Conservation (phyloP, 2,888 invertebrate genomes). For the Lapara coniferarum region DNA sequence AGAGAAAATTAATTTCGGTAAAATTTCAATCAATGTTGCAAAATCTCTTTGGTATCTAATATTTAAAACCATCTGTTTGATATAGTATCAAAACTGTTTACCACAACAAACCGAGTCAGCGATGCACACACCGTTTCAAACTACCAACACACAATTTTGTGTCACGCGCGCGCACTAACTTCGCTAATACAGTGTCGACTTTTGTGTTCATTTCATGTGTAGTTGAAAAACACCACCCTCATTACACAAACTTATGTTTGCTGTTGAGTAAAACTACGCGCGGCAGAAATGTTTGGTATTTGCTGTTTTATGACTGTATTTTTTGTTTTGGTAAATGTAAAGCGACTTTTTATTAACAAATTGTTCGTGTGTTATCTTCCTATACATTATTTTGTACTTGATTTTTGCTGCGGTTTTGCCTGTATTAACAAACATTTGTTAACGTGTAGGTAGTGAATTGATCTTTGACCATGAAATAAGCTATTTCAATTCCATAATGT, state of each 20-base stretch:
- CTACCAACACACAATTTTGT: slow-evolving; percentile 1
- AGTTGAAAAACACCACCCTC: slow-evolving; percentile 26
- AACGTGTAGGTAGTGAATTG: background rate
- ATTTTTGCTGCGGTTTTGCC: background rate
- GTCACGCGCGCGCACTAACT: background rate
- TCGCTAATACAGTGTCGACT: slow-evolving; percentile 22
- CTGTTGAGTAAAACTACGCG: slow-evolving; percentile 1
- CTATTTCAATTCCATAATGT: too few species aligned
- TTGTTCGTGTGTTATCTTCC: slow-evolving; percentile 15
- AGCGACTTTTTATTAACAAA: slow-evolving; percentile 19
- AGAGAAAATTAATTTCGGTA: too few species aligned
- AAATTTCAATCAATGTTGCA: background rate
- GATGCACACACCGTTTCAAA: slow-evolving; percentile 25
- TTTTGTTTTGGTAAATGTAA: slow-evolving; percentile 12
- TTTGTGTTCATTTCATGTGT: background rate
- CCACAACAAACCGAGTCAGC: slow-evolving; percentile 6
- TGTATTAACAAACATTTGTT: background rate
- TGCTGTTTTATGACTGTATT: background rate
- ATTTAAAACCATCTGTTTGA: background rate
- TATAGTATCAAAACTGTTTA: slow-evolving; percentile 23
- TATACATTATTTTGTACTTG: background rate
- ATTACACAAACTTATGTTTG: slow-evolving; percentile 22
- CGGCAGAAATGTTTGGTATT: background rate
- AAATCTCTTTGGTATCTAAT: background rate
- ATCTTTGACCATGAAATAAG: background rate